Percentiles rank a stretch among this genome's conserved stretches.
Conservation (phyloP, 2,797 vertebrate genomes). For the Ciconia nigra region DNA sequence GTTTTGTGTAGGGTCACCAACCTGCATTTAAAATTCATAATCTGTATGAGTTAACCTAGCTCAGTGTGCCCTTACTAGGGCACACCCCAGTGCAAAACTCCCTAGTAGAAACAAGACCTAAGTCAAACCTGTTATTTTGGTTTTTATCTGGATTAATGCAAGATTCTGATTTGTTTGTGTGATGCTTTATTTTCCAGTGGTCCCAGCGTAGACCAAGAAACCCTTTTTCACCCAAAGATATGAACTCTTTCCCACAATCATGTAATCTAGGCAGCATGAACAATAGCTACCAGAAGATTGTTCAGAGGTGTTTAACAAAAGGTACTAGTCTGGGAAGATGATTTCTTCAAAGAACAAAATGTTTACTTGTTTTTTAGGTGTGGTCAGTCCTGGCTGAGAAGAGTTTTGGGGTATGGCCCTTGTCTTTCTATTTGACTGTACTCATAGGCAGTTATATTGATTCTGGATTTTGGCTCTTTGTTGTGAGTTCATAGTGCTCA, state of each 20-base stretch:
- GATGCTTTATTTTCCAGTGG: background rate
- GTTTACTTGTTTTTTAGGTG: background rate
- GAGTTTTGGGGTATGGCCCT: background rate
- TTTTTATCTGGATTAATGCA: background rate
- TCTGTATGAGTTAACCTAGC: fast-evolving
- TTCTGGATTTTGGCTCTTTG: background rate
- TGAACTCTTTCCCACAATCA: background rate
- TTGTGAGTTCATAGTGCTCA: background rate
- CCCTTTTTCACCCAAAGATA: background rate
- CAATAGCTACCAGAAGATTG: background rate
- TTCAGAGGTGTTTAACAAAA: background rate
- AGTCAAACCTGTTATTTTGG: background rate
- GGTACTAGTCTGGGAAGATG: background rate
- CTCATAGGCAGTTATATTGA: background rate
- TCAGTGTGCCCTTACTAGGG: background rate
- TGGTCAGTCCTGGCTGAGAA: background rate
- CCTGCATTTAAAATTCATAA: background rate
- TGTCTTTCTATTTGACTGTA: background rate
- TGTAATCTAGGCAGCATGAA: background rate
- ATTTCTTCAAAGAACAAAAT: background rate
- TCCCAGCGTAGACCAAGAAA: background rate
- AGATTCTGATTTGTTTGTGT: background rate
- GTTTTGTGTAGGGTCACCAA: background rate
- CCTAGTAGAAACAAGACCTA: background rate
- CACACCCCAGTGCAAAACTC: background rate